Conservation (phyloP, 2,888 invertebrate genomes). For the Gandaritis pyraliata region DNA sequence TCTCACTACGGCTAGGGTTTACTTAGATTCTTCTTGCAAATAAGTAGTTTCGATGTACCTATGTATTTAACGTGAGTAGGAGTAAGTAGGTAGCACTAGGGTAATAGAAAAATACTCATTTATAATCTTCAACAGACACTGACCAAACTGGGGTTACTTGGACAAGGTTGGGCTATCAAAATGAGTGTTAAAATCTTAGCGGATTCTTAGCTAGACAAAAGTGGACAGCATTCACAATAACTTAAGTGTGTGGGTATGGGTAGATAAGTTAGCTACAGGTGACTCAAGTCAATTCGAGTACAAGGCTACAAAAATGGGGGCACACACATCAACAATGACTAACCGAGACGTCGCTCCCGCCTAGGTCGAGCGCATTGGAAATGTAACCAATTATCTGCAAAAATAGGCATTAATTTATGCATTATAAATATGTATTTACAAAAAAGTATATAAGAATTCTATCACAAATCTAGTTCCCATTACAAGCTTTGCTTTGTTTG, state of each 20-base stretch:
- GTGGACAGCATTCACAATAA: constrained; percentile 9
- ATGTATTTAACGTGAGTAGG: constrained; percentile 3
- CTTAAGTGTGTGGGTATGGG: background rate
- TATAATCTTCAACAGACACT: background rate
- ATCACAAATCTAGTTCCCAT: no score
- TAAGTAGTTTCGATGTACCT: background rate
- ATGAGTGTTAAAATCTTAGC: background rate
- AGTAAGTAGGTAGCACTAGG: background rate
- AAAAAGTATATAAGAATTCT: no score
- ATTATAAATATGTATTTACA: no score
- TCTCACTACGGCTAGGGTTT: constrained; percentile 21
- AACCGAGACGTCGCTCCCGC: constrained; percentile 69
- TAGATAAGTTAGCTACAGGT: constrained; percentile 16
- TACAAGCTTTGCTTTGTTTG: no score
- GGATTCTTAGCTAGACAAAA: constrained; percentile 6
- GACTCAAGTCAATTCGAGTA: constrained; percentile 4
- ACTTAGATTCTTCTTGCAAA: constrained; percentile 16
- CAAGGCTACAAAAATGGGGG: constrained; percentile 32
- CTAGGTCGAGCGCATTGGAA: constrained; percentile 72
- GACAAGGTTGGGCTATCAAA: background rate
- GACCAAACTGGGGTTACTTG: constrained; percentile 2
- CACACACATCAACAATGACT: constrained; percentile 57
- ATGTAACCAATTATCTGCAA: constrained; percentile 78
- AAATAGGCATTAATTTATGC: constrained; percentile 44
- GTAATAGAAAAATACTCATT: background rate